Base-by-base conservation (phyloP, 2,888 invertebrate species). In the Myopa tessellatipennis region DNA sequence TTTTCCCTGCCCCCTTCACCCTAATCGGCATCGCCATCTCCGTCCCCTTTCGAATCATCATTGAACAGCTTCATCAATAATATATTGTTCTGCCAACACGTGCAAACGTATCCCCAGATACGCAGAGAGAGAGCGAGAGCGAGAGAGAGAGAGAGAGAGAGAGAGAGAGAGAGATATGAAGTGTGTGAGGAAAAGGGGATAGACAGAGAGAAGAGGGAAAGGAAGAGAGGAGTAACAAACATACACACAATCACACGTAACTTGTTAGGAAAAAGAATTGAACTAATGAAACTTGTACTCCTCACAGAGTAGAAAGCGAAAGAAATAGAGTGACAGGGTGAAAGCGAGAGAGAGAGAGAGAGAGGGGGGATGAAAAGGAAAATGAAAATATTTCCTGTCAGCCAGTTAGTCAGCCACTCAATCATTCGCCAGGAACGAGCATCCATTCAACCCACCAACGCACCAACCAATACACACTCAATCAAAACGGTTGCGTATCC, bases 11-110 rank as follows among this genome's bases (percentile, higher is more conserved):
- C 26, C 26, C 26, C 26, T 26, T 2, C 2, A 26, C 26, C 26
- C 26, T 26, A 26, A 26, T 26, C 26, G 26, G 26, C 26, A 26
- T 26, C 26, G 7, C 2, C 45, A 45, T 45, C 10, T 1, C 45
- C 45, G 1, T 45, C 10, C 45, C 45, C 10, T 45, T 45, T 45
- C 45, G 10, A 45, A 16, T 68, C 68, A 68, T 68, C 40, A 68
- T 68, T 45, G 68, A 45, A 68, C 26, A 45, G 45, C 52, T 52
- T 80, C 82, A 80, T 82, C 81, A 80, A 82, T 81, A 82, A 82
- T 79, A 73, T 79, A 82, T 82, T 81, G 82, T 78, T 78, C 80
- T 36, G 36, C 18, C n/a, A 36, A 71, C 26, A 36, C 58, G 16
- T 45, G 6, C 45, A 8, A 26, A 45, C 52, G 74, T 75, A 73